Conservation (phyloP, 2,113 vertebrate species). For the Bucco capensis region DNA sequence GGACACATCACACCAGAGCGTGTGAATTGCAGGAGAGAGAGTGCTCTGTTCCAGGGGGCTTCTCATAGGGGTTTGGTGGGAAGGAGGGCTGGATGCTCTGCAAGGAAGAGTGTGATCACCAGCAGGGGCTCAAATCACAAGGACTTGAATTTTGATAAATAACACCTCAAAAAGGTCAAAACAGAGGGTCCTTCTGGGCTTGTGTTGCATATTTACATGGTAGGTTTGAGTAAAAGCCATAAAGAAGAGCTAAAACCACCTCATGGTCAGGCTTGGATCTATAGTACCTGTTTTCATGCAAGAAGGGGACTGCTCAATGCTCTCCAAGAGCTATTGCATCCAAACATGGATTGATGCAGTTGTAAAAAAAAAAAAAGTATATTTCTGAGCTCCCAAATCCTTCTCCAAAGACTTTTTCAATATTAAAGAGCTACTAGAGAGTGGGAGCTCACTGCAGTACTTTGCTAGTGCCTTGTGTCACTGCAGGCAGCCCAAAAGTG, state of each 20-base stretch:
- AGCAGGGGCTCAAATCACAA: not conserved
- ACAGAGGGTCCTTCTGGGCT: not conserved
- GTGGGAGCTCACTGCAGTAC: not conserved
- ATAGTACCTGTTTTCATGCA: not conserved
- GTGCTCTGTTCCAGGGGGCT: fast-evolving
- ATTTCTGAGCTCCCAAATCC: not conserved
- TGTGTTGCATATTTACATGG: not conserved
- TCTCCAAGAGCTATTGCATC: not conserved
- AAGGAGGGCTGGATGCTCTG: fast-evolving
- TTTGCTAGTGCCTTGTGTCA: not conserved
- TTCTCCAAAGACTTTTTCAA: not conserved
- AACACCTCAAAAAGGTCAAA: too few species aligned
- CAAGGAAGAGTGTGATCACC: not conserved
- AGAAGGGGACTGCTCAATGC: not conserved
- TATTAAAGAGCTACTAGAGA: not conserved
- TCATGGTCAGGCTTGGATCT: not conserved
- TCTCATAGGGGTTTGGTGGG: not conserved
- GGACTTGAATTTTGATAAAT: not conserved
- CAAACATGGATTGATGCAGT: not conserved
- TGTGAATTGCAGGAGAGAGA: not conserved
- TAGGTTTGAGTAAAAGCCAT: not conserved
- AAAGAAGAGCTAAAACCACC: not conserved
- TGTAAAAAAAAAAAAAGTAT: not conserved
- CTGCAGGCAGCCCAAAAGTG: not conserved
- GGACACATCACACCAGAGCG: not conserved